These are phyloP conservation scores for Xestia sexstrigata DNA, from an alignment of 2,888 invertebrate species.

Conservation along the genomic window DNA sequence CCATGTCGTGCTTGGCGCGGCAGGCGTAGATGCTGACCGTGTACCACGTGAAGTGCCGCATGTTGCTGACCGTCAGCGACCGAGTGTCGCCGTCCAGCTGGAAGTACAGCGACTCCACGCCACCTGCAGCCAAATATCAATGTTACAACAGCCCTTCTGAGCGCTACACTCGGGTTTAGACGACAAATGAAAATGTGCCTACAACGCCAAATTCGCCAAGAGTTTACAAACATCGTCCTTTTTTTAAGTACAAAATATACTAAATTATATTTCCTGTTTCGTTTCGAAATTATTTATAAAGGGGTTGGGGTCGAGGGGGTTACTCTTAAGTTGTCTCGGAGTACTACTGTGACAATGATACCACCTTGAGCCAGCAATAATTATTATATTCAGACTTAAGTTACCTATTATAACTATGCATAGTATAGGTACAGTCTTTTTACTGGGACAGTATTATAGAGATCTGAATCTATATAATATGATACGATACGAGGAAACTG, in stretches of 20 bases:
- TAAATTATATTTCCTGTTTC: neutral
- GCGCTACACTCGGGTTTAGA: neutral
- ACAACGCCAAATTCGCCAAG: neutral
- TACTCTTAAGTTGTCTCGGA: neutral
- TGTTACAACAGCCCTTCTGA: neutral
- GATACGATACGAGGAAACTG: neutral
- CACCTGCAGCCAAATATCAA: conserved; percentile 72
- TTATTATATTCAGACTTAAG: no score
- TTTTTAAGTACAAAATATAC: neutral
- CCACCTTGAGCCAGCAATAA: no score
- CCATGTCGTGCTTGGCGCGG: conserved; percentile 91
- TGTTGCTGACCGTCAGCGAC: conserved; percentile 78
- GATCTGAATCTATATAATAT: neutral
- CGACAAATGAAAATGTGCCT: neutral
- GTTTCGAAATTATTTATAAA: neutral
- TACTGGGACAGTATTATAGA: neutral
- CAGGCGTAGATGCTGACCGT: conserved; percentile 95
- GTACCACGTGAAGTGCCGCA: conserved; percentile 95
- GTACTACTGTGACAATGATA: no score
- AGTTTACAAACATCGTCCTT: neutral
- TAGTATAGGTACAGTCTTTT: neutral
- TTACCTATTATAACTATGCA: neutral
- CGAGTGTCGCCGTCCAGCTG: conserved; percentile 88
- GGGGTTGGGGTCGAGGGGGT: neutral
- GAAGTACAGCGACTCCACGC: conserved; percentile 81